phyloP scores from a whole-genome alignment of 1,140 invertebrate species.

The Chlorops oryzae region DNA sequence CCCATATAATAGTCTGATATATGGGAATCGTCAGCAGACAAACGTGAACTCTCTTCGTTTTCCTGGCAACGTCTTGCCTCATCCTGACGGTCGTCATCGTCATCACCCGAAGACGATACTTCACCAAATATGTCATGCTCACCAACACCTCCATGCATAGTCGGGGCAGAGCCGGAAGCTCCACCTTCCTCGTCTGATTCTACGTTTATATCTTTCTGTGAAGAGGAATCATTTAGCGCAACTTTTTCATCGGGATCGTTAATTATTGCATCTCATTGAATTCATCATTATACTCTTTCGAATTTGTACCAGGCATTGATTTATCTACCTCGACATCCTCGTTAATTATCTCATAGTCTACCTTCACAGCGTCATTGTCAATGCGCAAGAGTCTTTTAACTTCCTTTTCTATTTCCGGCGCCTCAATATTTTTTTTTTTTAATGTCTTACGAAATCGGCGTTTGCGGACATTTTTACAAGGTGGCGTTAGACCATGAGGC shows the following conservation, averaged over 20 bases:
- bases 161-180: conserved; percentile 31
- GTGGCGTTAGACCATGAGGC: conserved; percentile 90
- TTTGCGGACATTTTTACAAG: conserved; percentile 90
- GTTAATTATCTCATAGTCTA: conserved; percentile 88
- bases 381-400: conserved; percentile 81
- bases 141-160: conserved; percentile 50
- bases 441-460: conserved; percentile 90
- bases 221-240: conserved; percentile 25
- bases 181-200: conserved; percentile 38
- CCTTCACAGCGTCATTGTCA: conserved; percentile 86
- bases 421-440: conserved; percentile 95
- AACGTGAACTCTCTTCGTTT: conserved; percentile 69
- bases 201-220: conserved; percentile 43
- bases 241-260: conserved; percentile 28
- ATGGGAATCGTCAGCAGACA: conserved; percentile 68
- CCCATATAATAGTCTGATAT: conserved; percentile 59
- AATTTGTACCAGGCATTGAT: conserved; percentile 42
- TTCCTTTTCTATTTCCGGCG: conserved; percentile 97
- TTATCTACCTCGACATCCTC: conserved; percentile 69
- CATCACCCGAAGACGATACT: conserved; percentile 76
- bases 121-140: conserved; percentile 86
- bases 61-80: conserved; percentile 61
- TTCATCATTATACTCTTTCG: conserved; percentile 54
- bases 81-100: conserved; percentile 53
- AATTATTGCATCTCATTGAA: conserved; percentile 37